These are phyloP conservation scores for Cottus gobio DNA, from an alignment of 2,113 vertebrate species.

Conservation along the genomic window DNA sequence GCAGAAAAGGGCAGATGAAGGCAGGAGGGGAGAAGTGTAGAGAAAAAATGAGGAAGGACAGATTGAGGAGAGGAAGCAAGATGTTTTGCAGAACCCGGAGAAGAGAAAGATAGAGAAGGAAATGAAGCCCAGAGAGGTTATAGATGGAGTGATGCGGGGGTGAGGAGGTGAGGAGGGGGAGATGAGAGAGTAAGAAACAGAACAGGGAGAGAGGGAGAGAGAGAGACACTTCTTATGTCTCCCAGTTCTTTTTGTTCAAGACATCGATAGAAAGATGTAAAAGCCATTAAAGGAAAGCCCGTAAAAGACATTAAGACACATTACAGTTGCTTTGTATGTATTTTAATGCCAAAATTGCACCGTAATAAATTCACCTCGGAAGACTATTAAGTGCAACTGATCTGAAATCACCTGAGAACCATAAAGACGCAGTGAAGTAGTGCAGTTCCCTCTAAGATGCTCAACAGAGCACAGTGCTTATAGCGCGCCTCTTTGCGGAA, in stretches of 20 bases:
- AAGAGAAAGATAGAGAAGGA: background rate
- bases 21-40: background rate
- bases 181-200: background rate
- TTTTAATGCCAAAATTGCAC: slow-evolving; percentile 41
- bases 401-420: slow-evolving; percentile 66
- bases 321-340: slow-evolving; percentile 44
- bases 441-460: slow-evolving; percentile 58
- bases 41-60: background rate
- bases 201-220: background rate
- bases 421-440: slow-evolving; percentile 61
- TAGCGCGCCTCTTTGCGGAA: slow-evolving; percentile 75
- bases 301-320: slow-evolving; percentile 36
- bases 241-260: slow-evolving; percentile 21
- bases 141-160: background rate
- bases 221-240: slow-evolving; percentile 2
- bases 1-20: too few relatives aligned
- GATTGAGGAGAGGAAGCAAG: background rate
- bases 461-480: slow-evolving; percentile 74
- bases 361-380: slow-evolving; percentile 41
- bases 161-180: background rate
- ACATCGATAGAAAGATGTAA: slow-evolving; percentile 3
- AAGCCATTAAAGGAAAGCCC: slow-evolving; percentile 22
- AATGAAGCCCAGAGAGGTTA: background rate
- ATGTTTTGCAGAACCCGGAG: background rate
- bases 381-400: slow-evolving; percentile 62